These are phyloP conservation scores for Tachuris rubrigastra DNA, from an alignment of 2,113 vertebrate genomes.

Conservation along the genomic window DNA sequence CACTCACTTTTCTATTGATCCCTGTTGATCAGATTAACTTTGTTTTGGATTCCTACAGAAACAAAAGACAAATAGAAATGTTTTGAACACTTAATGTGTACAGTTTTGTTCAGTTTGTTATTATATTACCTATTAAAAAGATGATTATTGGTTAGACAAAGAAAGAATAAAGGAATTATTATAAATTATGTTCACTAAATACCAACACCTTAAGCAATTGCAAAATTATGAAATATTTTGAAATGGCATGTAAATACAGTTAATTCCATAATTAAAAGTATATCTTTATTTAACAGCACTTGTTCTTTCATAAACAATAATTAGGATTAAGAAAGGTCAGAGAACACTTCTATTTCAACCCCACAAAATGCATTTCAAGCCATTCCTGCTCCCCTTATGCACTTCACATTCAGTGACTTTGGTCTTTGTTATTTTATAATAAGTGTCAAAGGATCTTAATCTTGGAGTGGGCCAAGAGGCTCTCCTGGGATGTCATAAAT, in stretches of 20 bases:
- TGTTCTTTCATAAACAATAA: constrained; percentile 67
- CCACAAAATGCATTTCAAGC: constrained; percentile 19
- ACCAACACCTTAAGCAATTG: constrained; percentile 69
- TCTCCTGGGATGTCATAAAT: not conserved
- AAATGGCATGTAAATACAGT: constrained; percentile 58
- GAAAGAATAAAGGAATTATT: constrained; percentile 70
- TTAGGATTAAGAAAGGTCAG: constrained; percentile 59
- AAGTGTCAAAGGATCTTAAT: constrained; percentile 17
- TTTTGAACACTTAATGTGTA: constrained; percentile 66
- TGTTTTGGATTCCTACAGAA: constrained; percentile 78
- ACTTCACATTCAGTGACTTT: constrained; percentile 33
- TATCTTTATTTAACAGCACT: constrained; percentile 40
- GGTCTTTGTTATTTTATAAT: constrained; percentile 1
- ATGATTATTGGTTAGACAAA: constrained; percentile 57
- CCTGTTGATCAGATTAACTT: constrained; percentile 79
- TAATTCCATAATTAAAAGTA: constrained; percentile 57
- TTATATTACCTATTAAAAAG: constrained; percentile 64
- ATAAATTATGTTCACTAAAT: constrained; percentile 68
- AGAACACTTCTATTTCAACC: constrained; percentile 47
- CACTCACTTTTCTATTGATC: constrained; percentile 78
- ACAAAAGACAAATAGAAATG: constrained; percentile 75
- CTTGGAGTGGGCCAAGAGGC: not conserved
- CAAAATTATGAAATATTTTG: constrained; percentile 68
- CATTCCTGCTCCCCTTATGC: not conserved
- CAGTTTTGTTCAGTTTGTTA: constrained; percentile 51